Base-by-base conservation (phyloP, 1,140 invertebrate species). In the Drosophila orena region DNA sequence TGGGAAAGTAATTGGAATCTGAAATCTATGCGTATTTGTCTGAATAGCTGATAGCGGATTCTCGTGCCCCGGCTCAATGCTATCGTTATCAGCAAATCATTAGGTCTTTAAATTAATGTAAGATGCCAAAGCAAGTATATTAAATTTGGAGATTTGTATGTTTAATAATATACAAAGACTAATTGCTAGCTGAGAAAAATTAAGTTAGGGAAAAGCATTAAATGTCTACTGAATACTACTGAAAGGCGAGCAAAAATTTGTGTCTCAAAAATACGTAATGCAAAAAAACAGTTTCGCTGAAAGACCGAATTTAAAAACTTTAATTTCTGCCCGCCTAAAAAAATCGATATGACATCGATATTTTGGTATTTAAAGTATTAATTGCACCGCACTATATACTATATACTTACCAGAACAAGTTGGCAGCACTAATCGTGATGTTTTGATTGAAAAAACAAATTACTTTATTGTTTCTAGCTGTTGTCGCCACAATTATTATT, bases 31-130 rank as follows among this genome's bases (percentile, higher is more conserved):
- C 30, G 30, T 30, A 10, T 10, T 30, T 30, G 7, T 54, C 38
- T 49, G 47, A 77, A 72, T 46, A 35, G 42, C 78, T 78, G 81
- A 85, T 85, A 85, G 74, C 64, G 15, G 8, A 14, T 50, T 50
- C 10, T 14, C 6, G 46, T 27, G 14, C 22, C 46, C 10, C 24
- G 11, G 7, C 14, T n/a, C 20, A 27, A 27, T 15, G 47, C 24
- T 50, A 27, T n/a, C 3, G 22, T 14, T 47, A 47, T n/a, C 24
- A 15, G 11, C 8, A 15, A 11, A 30, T 0, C 8, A 34, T 49
- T 34, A n/a, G n/a, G 8, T 10, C 27, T 50, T 50, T 10, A 14
- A 46, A 24, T 24, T 44, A 8, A 30, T 30, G 30, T 30, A 30
- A 0, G 30, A 20, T 4, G 17, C 2, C 6, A n/a, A 17, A 40